Conservation (phyloP, 1,140 invertebrate genomes). For the Coptotermes formosanus region DNA sequence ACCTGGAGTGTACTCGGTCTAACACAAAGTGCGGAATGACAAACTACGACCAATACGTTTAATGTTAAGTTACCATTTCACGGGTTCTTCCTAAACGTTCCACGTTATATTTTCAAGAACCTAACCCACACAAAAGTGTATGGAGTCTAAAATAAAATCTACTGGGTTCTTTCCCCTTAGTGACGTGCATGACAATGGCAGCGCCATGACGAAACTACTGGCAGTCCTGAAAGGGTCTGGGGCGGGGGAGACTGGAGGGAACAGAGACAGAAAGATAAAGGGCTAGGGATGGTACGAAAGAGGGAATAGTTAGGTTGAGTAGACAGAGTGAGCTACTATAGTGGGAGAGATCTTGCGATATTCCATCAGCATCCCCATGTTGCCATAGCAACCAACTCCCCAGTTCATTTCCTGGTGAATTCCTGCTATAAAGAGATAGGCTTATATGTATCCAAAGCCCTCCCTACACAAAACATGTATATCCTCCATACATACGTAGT, state of each 20-base stretch:
- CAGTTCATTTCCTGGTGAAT: constrained; percentile 18
- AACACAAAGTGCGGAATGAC: too few relatives aligned
- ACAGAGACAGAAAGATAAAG: too few relatives aligned
- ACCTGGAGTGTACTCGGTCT: too few relatives aligned
- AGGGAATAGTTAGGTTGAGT: too few relatives aligned
- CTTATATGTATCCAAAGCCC: background rate
- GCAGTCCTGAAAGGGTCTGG: background rate
- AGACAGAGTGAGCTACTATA: background rate
- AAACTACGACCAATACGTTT: too few relatives aligned
- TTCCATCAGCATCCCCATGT: constrained; percentile 7
- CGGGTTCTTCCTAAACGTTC: too few relatives aligned
- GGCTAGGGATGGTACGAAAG: too few relatives aligned
- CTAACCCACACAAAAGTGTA: background rate
- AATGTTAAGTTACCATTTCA: too few relatives aligned
- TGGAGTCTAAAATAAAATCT: background rate
- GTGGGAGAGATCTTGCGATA: constrained; percentile 13
- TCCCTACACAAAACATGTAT: too few relatives aligned
- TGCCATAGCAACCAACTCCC: background rate
- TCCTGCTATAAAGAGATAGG: constrained; percentile 11
- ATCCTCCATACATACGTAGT: too few relatives aligned
- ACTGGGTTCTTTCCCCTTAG: background rate
- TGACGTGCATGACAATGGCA: constrained; percentile 1
- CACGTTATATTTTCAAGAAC: background rate
- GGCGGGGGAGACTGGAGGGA: background rate
- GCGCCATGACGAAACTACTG: background rate